These are phyloP conservation scores for Agrilus planipennis DNA, from an alignment of 1,140 invertebrate species.

Conservation along the genomic window DNA sequence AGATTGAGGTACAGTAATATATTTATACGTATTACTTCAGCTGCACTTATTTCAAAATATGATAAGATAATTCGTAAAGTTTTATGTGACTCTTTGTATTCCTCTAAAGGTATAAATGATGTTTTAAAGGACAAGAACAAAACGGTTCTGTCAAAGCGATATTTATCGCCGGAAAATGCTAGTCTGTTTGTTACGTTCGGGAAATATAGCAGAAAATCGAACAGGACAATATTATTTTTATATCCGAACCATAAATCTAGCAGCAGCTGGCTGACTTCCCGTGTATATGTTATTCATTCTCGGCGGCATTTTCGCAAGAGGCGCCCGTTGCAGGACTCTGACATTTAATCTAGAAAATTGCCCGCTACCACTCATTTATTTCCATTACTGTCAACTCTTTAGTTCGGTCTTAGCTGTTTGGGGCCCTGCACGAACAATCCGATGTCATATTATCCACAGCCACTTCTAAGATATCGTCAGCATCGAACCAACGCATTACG, in stretches of 20 bases:
- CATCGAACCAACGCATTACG: too few species aligned
- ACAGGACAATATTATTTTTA: constrained; percentile 29
- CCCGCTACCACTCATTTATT: constrained; percentile 38
- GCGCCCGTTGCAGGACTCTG: constrained; percentile 30
- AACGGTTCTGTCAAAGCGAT: too few species aligned
- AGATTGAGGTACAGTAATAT: too few species aligned
- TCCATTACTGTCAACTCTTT: constrained; percentile 42
- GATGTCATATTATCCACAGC: constrained; percentile 23
- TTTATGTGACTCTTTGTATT: too few species aligned
- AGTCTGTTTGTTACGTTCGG: background rate
- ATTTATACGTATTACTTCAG: too few species aligned
- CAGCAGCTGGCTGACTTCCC: constrained; percentile 23
- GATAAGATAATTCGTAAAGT: too few species aligned
- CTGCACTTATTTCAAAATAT: too few species aligned
- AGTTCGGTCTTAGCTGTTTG: constrained; percentile 22
- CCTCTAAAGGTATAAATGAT: too few species aligned
- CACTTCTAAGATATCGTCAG: too few species aligned
- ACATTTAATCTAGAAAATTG: constrained; percentile 44
- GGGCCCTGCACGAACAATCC: constrained; percentile 14
- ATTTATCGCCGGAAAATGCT: too few species aligned
- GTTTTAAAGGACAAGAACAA: too few species aligned
- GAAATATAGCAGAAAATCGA: too few species aligned
- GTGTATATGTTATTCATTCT: constrained; percentile 21
- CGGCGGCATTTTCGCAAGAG: constrained; percentile 14
- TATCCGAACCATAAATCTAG: constrained; percentile 25